Evolutionary conservation across 2,888 invertebrate species (phyloP), one percentile per base, ranked within the genome.

Genomic region (Invenusta paracnida): DNA sequence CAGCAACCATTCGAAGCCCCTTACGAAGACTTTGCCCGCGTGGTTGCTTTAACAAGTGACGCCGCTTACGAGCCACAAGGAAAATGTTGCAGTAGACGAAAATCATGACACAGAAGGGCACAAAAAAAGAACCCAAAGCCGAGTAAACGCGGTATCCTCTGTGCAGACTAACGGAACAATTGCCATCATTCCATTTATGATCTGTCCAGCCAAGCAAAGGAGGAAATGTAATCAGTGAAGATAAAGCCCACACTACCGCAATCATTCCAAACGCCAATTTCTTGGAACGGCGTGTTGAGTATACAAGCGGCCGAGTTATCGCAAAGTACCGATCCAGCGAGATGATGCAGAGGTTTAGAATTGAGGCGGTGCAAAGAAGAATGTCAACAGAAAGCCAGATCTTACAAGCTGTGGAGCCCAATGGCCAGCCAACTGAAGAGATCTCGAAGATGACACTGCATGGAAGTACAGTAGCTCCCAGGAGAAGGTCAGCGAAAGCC

Each of bases 41-140:
- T n/a, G n/a, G n/a, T n/a, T n/a, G n/a, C n/a, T n/a, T n/a, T n/a
- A n/a, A n/a, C n/a, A n/a, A n/a, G n/a, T 85, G 86, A 28, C 88
- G 87, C 30, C 88, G 48, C 67, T 87, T 85, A 11, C 87, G 67
- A 13, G 89, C 88, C 0, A 90, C 90, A 0, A 87, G 88, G 83
- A 91, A 90, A n/a, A 90, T 90, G n/a, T 89, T 85, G 29, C 88
- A 88, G 83, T 90, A 90, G 13, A 91, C 89, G 87, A 89, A 90
- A 2, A 90, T 85, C 90, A 90, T 90, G 27, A 90, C 88, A 0
- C 89, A 25, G 13, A 89, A 87, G 0, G 90, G 90, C 1, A 90
- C 88, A 86, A 88, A 91, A 86, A 90, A 90, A 0, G 90, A 90
- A 0, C 90, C 90, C 0, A 88, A 86, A 13, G 90, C 88, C 0